Conservation (phyloP, 2,888 invertebrate genomes). For the Plagodis dolabraria region DNA sequence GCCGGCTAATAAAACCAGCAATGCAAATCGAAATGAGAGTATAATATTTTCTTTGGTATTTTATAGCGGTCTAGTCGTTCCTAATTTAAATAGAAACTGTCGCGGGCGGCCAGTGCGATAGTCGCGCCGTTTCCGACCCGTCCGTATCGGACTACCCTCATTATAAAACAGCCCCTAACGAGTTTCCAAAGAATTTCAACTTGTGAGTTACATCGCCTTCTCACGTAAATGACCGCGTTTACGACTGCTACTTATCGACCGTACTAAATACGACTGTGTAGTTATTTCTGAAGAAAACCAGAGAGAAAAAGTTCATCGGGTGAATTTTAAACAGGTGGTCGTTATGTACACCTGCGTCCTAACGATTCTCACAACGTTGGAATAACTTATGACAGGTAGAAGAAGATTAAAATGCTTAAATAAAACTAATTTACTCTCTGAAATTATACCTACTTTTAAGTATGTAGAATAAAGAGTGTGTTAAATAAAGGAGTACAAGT, state of each 20-base stretch:
- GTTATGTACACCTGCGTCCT: slow-evolving; percentile 52
- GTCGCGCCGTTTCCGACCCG: slow-evolving; percentile 65
- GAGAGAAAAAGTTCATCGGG: slow-evolving; percentile 19
- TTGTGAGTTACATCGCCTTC: slow-evolving; percentile 59
- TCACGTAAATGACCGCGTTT: slow-evolving; percentile 54
- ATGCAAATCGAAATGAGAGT: slow-evolving; percentile 33
- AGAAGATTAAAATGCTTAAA: slow-evolving; percentile 3
- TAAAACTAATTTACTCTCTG: neutral
- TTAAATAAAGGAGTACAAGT: no score
- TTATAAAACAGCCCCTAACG: slow-evolving; percentile 57
- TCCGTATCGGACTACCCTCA: slow-evolving; percentile 58
- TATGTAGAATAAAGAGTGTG: no score
- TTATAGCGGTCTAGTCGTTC: slow-evolving; percentile 45
- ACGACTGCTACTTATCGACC: slow-evolving; percentile 29
- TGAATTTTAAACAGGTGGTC: slow-evolving; percentile 43
- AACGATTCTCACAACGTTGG: slow-evolving; percentile 40
- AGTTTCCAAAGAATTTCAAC: slow-evolving; percentile 61
- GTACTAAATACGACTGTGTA: slow-evolving; percentile 24
- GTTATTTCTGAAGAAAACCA: slow-evolving; percentile 12
- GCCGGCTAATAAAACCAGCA: slow-evolving; percentile 33
- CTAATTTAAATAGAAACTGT: slow-evolving; percentile 78
- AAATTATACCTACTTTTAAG: no score
- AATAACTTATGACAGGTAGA: slow-evolving; percentile 42
- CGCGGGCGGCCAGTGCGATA: slow-evolving; percentile 59
- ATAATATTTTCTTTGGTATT: slow-evolving; percentile 34